A percentile compares a stretch with the other conserved stretches of the same genome.
Evolutionary conservation across 2,888 invertebrate genomes (phyloP).

Genomic region (Eucera pruinosa): DNA sequence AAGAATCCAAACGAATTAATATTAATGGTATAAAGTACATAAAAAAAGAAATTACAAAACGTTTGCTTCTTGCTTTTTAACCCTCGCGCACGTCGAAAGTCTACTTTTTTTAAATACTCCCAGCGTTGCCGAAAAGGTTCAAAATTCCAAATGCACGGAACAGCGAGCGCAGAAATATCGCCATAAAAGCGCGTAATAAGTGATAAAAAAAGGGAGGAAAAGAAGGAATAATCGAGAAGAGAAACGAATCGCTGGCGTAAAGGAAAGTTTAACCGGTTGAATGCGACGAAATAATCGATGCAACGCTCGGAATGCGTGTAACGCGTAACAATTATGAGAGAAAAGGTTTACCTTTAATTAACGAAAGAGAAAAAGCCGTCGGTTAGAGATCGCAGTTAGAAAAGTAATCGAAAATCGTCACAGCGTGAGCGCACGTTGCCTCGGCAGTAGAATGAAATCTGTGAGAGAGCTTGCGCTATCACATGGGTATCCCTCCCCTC

Average conservation of each 20-base stretch:
- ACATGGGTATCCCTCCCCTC: constrained; percentile 63
- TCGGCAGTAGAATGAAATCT: constrained; percentile 65
- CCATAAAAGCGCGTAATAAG: not conserved
- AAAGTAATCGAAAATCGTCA: constrained; percentile 71
- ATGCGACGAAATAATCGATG: not conserved
- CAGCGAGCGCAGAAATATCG: no score
- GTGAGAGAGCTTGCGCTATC: constrained; percentile 65
- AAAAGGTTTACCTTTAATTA: constrained; percentile 67
- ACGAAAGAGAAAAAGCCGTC: constrained; percentile 43
- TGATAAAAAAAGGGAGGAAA: not conserved
- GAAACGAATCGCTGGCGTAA: not conserved
- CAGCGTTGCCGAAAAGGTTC: no score
- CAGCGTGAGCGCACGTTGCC: constrained; percentile 74
- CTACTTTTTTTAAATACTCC: no score
- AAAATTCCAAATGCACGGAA: no score
- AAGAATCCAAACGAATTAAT: no score
- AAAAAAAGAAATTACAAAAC: no score
- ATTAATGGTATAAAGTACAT: no score
- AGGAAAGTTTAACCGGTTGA: constrained; percentile 23
- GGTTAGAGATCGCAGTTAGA: constrained; percentile 27
- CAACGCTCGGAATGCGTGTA: not conserved
- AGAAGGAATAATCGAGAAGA: not conserved
- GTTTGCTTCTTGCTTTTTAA: no score
- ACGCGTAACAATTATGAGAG: not conserved
- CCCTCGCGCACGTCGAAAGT: no score